Conservation (phyloP, 2,888 invertebrate species). For the Trachelus tabidus region DNA sequence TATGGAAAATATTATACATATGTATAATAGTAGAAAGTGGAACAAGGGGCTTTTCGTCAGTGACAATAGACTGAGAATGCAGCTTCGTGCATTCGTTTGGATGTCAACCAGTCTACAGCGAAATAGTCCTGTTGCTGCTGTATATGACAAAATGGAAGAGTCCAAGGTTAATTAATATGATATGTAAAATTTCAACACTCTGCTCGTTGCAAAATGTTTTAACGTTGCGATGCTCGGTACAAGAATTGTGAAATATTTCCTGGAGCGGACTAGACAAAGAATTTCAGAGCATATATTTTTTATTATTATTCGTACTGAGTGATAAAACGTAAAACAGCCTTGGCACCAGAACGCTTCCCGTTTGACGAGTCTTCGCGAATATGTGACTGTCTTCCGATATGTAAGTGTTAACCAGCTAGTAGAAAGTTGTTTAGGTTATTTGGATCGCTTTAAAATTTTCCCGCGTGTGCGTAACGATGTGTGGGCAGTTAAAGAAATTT, state of each 20-base stretch:
- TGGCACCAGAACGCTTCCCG: neutral
- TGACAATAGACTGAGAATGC: slow-evolving; percentile 34
- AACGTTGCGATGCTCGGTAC: neutral
- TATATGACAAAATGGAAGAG: neutral
- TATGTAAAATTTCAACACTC: neutral
- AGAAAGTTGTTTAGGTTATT: neutral
- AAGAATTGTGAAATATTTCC: neutral
- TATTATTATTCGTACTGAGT: neutral
- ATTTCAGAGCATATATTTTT: neutral
- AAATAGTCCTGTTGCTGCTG: neutral
- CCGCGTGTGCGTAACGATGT: neutral
- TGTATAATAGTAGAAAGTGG: slow-evolving; percentile 26
- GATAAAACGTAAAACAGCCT: neutral
- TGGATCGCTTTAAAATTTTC: neutral
- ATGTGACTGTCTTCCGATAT: neutral
- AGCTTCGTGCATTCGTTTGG: slow-evolving; percentile 43
- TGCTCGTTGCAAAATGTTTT: neutral
- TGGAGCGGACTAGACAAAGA: neutral
- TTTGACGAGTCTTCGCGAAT: neutral
- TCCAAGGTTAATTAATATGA: neutral
- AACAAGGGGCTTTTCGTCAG: slow-evolving; percentile 29
- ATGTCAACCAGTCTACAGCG: neutral
- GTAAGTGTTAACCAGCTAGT: neutral
- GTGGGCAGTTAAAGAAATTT: neutral
- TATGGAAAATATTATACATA: slow-evolving; percentile 6